Evolutionary conservation across 2,797 vertebrate species (phyloP).

Genomic region (Pipistrellus nathusii): DNA sequence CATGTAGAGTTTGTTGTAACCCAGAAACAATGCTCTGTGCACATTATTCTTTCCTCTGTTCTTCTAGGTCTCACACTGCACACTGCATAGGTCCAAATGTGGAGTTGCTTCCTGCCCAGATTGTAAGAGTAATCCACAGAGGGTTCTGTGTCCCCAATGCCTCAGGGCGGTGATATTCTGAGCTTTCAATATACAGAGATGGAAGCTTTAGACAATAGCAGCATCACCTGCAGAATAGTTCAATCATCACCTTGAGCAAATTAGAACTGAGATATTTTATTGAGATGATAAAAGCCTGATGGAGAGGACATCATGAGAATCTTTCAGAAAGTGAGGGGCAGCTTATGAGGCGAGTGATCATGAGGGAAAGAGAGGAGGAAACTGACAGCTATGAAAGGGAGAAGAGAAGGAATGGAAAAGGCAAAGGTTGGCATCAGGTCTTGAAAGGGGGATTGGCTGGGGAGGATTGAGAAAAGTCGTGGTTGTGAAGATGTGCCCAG

Average conservation of each 20-base stretch:
- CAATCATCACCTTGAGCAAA: background rate
- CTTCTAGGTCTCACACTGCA: background rate
- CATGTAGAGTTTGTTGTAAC: background rate
- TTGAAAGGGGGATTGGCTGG: background rate
- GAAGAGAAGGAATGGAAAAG: background rate
- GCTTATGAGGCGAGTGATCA: background rate
- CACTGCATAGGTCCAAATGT: background rate
- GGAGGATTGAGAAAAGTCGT: background rate
- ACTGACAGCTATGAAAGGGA: background rate
- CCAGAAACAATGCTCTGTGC: background rate
- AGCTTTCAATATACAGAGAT: background rate
- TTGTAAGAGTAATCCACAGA: background rate
- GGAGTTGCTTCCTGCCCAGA: background rate
- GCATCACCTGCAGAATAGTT: background rate
- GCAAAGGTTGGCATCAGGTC: background rate
- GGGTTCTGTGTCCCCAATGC: background rate
- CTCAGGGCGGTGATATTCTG: background rate
- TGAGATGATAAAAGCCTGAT: background rate
- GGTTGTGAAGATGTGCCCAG: background rate
- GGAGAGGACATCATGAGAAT: rapidly evolving
- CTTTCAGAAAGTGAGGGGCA: background rate
- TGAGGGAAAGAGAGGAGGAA: background rate
- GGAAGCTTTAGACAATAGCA: background rate
- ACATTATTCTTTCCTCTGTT: too few relatives aligned
- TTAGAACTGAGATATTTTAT: background rate